Percentiles rank a stretch among this genome's conserved stretches.
Evolutionary conservation across 1,140 invertebrate genomes (phyloP).

Genomic region (Eciton burchellii): DNA sequence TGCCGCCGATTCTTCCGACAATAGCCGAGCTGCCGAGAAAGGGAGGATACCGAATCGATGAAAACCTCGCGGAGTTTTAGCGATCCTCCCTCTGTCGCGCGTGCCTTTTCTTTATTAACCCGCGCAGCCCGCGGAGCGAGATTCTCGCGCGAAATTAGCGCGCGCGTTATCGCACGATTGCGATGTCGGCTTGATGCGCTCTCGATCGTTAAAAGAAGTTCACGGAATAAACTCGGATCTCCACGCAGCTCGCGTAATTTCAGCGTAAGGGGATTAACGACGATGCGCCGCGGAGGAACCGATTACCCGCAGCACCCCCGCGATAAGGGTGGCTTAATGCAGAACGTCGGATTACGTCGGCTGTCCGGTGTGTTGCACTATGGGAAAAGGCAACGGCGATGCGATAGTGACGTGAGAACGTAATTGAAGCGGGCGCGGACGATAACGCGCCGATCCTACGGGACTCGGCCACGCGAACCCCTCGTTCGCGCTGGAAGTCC

Average conservation of each 20-base stretch:
- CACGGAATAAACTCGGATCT: too few species aligned
- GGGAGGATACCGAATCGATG: constrained; percentile 74
- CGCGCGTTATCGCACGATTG: constrained; percentile 23
- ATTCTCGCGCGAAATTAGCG: constrained; percentile 38
- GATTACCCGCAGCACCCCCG: constrained; percentile 59
- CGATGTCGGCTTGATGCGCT: constrained; percentile 31
- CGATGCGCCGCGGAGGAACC: constrained; percentile 50
- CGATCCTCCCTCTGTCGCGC: constrained; percentile 62
- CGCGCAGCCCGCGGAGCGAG: neutral
- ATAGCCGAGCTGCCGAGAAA: constrained; percentile 23
- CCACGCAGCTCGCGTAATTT: constrained; percentile 57
- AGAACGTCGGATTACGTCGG: constrained; percentile 67
- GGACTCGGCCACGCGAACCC: constrained; percentile 63
- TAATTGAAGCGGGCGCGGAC: constrained; percentile 73
- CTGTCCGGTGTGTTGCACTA: constrained; percentile 26
- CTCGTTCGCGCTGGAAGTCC: constrained; percentile 66
- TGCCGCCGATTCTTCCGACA: constrained; percentile 52
- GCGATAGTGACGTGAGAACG: constrained; percentile 69
- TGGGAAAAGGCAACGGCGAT: constrained; percentile 70
- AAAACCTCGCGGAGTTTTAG: constrained; percentile 72
- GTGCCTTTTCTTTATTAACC: constrained; percentile 32
- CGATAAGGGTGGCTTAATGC: constrained; percentile 63
- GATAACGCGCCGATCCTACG: constrained; percentile 63
- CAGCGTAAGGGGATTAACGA: constrained; percentile 62
- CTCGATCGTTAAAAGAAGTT: too few species aligned